A percentile compares a stretch with the other conserved stretches of the same genome.
Evolutionary conservation across 2,113 vertebrate species (phyloP).

Genomic region (Tympanuchus pallidicinctus): DNA sequence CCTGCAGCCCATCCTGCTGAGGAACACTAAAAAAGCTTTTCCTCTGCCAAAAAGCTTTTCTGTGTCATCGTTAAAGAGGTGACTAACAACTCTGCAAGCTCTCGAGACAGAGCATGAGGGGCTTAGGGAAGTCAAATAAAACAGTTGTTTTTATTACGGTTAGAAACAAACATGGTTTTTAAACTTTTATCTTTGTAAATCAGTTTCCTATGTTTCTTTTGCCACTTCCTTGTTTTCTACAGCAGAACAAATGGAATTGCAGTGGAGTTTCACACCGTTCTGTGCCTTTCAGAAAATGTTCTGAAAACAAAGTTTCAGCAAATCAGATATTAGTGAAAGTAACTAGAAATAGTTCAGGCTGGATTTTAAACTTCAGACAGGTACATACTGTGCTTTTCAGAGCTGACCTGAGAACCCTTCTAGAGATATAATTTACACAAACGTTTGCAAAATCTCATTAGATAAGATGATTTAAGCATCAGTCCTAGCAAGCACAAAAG

Average conservation of each 20-base stretch:
- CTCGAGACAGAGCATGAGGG: neutral
- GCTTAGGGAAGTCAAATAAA: neutral
- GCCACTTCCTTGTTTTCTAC: neutral
- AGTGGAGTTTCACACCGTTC: neutral
- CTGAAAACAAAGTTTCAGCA: neutral
- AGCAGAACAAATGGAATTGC: neutral
- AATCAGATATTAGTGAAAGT: neutral
- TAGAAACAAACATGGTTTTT: neutral
- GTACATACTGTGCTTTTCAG: neutral
- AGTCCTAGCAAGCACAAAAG: neutral
- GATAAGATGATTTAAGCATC: constrained; percentile 17
- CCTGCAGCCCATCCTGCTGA: neutral
- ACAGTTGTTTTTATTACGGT: neutral
- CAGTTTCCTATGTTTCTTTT: neutral
- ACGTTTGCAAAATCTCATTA: neutral
- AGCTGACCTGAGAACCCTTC: neutral
- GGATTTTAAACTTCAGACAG: neutral
- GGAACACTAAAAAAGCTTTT: neutral
- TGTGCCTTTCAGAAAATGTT: neutral
- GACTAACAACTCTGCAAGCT: neutral
- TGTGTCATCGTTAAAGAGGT: neutral
- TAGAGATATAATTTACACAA: neutral
- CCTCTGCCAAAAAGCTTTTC: fast-evolving
- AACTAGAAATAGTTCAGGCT: neutral
- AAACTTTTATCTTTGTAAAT: neutral